These are phyloP conservation scores for Myiothlypis chrysogaster DNA, from an alignment of 2,797 vertebrate species.

Conservation along the genomic window DNA sequence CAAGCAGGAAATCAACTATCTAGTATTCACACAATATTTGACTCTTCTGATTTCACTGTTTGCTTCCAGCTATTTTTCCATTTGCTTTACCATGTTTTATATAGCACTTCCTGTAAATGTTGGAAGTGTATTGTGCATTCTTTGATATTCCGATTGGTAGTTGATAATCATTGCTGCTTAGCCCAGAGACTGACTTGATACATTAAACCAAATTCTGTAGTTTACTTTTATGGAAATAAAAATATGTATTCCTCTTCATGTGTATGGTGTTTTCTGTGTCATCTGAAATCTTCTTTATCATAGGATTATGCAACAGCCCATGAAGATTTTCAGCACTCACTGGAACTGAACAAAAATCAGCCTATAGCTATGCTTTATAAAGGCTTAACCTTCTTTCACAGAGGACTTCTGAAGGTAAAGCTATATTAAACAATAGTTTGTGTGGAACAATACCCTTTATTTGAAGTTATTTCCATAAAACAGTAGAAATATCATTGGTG, in stretches of 20 bases:
- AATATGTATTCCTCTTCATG: neutral
- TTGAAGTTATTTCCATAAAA: neutral
- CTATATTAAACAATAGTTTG: neutral
- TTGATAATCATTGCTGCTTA: neutral
- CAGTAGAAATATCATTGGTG: neutral
- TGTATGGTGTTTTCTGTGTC: neutral
- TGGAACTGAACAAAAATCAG: conserved; percentile 95
- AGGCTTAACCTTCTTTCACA: conserved; percentile 97
- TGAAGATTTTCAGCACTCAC: conserved; percentile 93
- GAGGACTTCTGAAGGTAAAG: conserved; percentile 93
- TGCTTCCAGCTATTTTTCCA: neutral
- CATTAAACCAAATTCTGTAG: neutral
- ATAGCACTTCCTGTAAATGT: neutral
- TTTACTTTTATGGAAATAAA: neutral
- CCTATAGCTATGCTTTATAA: conserved; percentile 97
- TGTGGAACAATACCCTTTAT: neutral
- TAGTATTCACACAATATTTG: neutral
- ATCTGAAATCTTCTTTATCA: neutral
- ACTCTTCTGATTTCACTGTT: neutral
- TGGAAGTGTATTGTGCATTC: neutral
- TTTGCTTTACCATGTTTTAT: neutral
- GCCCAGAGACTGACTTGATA: neutral
- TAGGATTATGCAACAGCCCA: conserved; percentile 95
- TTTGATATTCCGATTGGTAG: neutral
- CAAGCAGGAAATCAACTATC: neutral